These are phyloP conservation scores for Cliona cf. orientalis DNA, from an alignment of 37 sponge, comb jelly and placozoan genomes.

Conservation along the genomic window DNA sequence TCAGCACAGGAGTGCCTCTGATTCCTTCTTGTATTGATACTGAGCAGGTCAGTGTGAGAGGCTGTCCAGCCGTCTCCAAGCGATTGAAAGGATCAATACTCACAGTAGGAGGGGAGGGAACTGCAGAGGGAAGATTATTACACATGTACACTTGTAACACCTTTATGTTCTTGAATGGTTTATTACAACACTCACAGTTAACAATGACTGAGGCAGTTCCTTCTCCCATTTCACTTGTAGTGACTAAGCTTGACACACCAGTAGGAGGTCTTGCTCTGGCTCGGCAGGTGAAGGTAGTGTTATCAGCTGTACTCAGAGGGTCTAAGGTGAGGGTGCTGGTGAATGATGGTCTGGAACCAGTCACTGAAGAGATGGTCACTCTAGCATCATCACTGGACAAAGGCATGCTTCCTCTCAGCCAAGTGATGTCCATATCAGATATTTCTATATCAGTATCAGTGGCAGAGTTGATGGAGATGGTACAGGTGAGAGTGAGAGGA, in stretches of 20 bases:
- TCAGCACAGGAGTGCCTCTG: too few relatives aligned
- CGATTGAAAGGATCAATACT: too few relatives aligned
- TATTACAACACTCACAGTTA: neutral
- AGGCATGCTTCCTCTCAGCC: neutral
- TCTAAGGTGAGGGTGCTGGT: constrained; percentile 7
- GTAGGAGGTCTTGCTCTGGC: neutral
- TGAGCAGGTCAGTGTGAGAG: too few relatives aligned
- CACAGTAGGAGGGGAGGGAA: neutral
- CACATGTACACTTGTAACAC: neutral
- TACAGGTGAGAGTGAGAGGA: constrained; percentile 6
- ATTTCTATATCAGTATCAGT: neutral
- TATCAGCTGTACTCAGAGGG: neutral
- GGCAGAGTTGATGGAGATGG: neutral
- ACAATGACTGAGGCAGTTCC: neutral
- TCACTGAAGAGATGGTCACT: neutral
- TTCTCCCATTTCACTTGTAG: neutral
- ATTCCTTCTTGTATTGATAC: too few relatives aligned
- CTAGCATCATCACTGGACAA: neutral
- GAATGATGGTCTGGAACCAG: too few relatives aligned
- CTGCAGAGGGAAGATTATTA: neutral
- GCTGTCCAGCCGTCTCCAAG: too few relatives aligned
- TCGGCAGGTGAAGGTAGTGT: constrained; percentile 9
- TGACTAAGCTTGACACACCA: neutral
- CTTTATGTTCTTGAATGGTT: too few relatives aligned
- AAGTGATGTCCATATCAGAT: neutral